Percentiles rank a stretch among this genome's conserved stretches.
These are phyloP conservation scores for Scalopus aquaticus DNA, from an alignment of 2,113 vertebrate species.

Conservation along the genomic window DNA sequence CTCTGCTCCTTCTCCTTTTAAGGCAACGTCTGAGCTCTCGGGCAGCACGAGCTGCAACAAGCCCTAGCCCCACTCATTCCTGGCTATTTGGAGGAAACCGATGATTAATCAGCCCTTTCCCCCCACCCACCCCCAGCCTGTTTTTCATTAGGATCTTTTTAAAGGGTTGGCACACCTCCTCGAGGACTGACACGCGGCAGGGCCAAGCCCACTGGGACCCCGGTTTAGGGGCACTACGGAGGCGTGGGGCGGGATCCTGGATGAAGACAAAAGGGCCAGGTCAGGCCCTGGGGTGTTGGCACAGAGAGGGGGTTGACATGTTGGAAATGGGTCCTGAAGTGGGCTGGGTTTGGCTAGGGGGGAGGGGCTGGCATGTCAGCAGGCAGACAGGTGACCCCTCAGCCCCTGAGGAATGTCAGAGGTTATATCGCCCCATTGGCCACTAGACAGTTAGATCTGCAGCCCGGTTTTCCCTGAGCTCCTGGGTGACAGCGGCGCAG, in stretches of 20 bases:
- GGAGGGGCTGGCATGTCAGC: neutral
- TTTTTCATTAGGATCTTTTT: constrained; percentile 83
- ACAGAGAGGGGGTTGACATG: neutral
- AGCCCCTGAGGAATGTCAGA: neutral
- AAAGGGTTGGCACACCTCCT: constrained; percentile 75
- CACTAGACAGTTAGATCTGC: neutral
- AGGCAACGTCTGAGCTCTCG: constrained; percentile 83
- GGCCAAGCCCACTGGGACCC: neutral
- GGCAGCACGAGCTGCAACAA: constrained; percentile 22
- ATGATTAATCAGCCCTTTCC: constrained; percentile 70
- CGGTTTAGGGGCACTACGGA: neutral
- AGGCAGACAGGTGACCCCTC: neutral
- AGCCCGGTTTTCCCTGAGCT: neutral
- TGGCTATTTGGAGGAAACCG: constrained; percentile 85
- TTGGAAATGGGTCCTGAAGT: neutral
- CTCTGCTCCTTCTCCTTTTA: constrained; percentile 87
- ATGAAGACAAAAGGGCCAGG: neutral
- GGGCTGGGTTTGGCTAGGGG: neutral
- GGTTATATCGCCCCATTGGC: too few species aligned
- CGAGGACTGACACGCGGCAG: neutral
- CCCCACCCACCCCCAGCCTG: constrained; percentile 64
- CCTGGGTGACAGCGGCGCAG: neutral
- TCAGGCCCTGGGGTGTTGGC: neutral
- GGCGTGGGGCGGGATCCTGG: neutral
- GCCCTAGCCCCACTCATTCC: constrained; percentile 78